These are phyloP conservation scores for Macrotrachela quadricornifera DNA, from an alignment of 1,140 invertebrate species.

Conservation along the genomic window DNA sequence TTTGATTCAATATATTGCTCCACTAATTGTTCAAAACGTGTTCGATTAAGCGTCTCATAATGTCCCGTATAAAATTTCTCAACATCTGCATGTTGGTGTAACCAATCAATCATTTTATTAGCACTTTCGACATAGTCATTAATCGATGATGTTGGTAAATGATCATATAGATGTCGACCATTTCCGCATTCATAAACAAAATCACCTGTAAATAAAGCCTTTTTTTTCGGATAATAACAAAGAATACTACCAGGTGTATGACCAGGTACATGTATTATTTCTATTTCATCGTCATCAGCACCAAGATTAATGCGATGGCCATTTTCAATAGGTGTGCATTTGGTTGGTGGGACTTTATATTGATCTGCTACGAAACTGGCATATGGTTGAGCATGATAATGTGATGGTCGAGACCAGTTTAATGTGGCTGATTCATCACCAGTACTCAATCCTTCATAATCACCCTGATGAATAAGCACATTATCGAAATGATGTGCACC, in stretches of 20 bases:
- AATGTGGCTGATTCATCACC: conserved; percentile 6
- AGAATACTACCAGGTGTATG: conserved; percentile 8
- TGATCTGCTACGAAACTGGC: background rate
- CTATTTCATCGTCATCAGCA: background rate
- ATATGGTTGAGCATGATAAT: conserved; percentile 4
- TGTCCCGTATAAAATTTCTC: no score
- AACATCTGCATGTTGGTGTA: no score
- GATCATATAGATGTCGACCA: conserved; percentile 5
- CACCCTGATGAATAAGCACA: conserved; percentile 7
- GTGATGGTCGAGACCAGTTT: conserved; percentile 1
- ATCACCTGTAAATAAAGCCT: conserved; percentile 3
- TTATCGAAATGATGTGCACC: conserved; percentile 9
- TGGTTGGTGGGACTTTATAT: conserved; percentile 5
- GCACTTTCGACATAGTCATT: background rate
- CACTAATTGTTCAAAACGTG: no score
- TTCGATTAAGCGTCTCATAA: no score
- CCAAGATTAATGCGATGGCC: conserved; percentile 3
- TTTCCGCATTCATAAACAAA: conserved; percentile 7
- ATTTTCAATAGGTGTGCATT: background rate
- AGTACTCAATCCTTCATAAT: background rate
- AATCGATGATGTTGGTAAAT: conserved; percentile 7
- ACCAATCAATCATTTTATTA: no score
- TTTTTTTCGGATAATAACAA: background rate
- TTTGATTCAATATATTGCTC: no score
- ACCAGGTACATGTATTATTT: conserved; percentile 7